Base-by-base conservation (phyloP, 2,888 invertebrate species). In the Diaphora mendica region DNA sequence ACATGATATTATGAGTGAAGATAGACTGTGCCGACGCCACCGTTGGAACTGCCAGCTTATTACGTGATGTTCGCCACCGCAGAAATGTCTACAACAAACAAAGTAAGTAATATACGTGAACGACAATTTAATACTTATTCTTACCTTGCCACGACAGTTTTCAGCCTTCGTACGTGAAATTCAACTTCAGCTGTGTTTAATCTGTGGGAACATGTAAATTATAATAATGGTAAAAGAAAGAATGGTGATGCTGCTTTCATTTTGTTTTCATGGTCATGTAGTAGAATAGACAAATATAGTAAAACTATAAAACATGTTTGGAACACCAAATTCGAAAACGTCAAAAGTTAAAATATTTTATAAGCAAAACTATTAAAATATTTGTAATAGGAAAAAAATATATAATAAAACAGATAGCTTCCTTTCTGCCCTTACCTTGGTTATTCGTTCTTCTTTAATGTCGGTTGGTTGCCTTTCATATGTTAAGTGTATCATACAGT, bases 91-190 rank as follows among this genome's bases (percentile, higher is more conserved):
- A 68, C 13, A 68, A 68, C 64, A 83, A 81, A 83, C 81, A 83
- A 79, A 81, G 78, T 75, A 78, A 81, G 75, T 82, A 68, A 80
- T 79, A 79, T 64, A 65, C 81, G 83, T 79, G 76, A 76, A 83
- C 75, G 72, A 83, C 82, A 81, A 82, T 79, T 75, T 82, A 81
- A 82, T 83, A 75, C 75, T 59, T 33, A 62, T 30, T 15, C 48
- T 70, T 71, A 73, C 79, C 70, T 75, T 65, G 62, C 76, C 71
- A 77, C 76, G 72, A 76, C 71, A 74, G 74, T 72, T 74, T 68
- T 68, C 8, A 66, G 64, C 59, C 67, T 71, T 55, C 64, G 76
- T 68, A 74, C 20, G 70, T 74, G 73, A 71, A 51, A 74, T 77
- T 73, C 74, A 80, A 72, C 70, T 74, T 64, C 59, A 39, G 73